Evolutionary conservation across 2,797 vertebrate species (phyloP).

Genomic region (Helicolenus hilgendorfi): DNA sequence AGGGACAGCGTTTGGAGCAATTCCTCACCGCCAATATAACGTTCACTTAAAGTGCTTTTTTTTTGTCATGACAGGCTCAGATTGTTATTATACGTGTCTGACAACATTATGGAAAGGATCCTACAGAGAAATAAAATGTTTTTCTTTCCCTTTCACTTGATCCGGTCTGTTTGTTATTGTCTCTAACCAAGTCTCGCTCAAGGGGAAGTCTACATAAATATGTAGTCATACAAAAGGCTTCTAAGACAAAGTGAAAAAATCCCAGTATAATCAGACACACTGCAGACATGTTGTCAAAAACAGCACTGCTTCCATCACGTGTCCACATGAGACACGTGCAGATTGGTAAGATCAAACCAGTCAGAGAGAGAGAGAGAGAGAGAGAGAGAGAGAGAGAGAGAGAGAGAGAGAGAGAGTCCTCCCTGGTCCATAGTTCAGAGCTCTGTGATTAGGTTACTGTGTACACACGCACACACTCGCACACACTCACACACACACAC

Average conservation of each 20-base stretch:
- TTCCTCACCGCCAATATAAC: too few relatives aligned
- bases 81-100: too few relatives aligned
- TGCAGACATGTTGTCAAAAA: neutral
- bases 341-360: constrained; percentile 52
- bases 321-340: constrained; percentile 48
- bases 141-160: too few relatives aligned
- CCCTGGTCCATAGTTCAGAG: constrained; percentile 64
- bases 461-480: neutral
- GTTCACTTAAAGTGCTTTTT: too few relatives aligned
- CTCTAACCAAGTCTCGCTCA: too few relatives aligned
- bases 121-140: too few relatives aligned
- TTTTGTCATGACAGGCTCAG: too few relatives aligned
- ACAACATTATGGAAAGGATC: too few relatives aligned
- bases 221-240: neutral
- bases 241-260: neutral
- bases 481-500: neutral
- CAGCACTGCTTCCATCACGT: constrained; percentile 12
- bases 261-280: neutral
- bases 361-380: constrained; percentile 26
- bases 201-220: neutral
- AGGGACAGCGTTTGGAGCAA: too few relatives aligned
- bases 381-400: neutral
- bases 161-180: too few relatives aligned
- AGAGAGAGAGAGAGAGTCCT: neutral
- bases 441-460: neutral